These are phyloP conservation scores for Euspilapteryx auroguttella DNA, from an alignment of 2,888 invertebrate species.

Conservation along the genomic window DNA sequence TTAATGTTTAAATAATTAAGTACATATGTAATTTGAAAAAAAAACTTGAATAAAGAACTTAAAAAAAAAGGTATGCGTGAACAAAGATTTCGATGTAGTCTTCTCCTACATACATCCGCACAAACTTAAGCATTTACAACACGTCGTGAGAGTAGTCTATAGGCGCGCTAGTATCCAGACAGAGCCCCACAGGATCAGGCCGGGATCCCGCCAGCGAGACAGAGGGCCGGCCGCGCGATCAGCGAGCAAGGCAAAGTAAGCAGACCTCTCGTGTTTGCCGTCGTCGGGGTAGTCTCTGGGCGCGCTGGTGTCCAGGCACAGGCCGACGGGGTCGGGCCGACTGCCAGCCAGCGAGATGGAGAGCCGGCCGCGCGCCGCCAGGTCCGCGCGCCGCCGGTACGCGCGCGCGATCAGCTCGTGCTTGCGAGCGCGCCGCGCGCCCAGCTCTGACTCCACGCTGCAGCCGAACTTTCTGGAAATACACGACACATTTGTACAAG, in stretches of 20 bases:
- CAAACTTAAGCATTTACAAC: slow-evolving; percentile 34
- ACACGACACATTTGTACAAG: no score
- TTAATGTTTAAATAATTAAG: no score
- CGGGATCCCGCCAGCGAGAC: no score
- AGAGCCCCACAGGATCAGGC: no score
- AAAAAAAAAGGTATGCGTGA: no score
- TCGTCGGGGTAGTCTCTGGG: slow-evolving; percentile 40
- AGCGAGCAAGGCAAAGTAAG: background rate
- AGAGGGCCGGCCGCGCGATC: no score
- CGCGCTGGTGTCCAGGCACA: slow-evolving; percentile 48
- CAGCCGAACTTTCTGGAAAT: slow-evolving; percentile 69
- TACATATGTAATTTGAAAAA: no score
- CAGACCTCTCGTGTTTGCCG: slow-evolving; percentile 43
- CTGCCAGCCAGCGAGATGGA: slow-evolving; percentile 87
- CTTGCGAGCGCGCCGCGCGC: slow-evolving; percentile 67
- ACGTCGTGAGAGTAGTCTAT: slow-evolving; percentile 34
- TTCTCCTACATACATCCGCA: no score
- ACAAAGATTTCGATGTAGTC: no score
- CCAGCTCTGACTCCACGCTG: slow-evolving; percentile 63
- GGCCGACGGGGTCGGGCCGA: slow-evolving; percentile 88
- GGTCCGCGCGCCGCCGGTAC: slow-evolving; percentile 83
- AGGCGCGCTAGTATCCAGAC: no score
- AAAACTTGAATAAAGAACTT: no score
- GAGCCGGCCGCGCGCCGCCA: slow-evolving; percentile 80
- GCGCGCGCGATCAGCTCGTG: slow-evolving; percentile 92